phyloP scores from a whole-genome alignment of 2,113 vertebrate genomes.

The Lasiurus cinereus region DNA sequence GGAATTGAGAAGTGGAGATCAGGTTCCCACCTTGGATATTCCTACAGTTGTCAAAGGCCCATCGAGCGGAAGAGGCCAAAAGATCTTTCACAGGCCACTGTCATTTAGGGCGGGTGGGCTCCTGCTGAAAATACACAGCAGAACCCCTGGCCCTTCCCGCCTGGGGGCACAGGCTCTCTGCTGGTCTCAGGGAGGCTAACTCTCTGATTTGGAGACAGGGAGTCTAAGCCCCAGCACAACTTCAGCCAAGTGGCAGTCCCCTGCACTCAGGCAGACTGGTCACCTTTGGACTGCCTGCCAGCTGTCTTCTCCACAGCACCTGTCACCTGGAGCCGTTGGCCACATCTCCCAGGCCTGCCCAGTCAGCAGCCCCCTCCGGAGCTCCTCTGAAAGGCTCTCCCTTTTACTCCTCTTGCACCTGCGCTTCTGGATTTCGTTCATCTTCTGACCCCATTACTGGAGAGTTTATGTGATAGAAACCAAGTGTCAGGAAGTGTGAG shows the following conservation, averaged over 20 bases:
- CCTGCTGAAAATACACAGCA: not conserved
- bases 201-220: not conserved
- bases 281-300: not conserved
- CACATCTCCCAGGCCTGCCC: not conserved
- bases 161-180: not conserved
- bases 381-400: not conserved
- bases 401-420: not conserved
- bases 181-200: not conserved
- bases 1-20: not conserved
- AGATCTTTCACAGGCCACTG: not conserved
- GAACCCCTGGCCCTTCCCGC: not conserved
- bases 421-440: not conserved
- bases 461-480: not conserved
- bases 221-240: not conserved
- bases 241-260: not conserved
- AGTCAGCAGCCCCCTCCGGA: not conserved
- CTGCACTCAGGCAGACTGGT: slow-evolving; percentile 2
- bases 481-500: not conserved
- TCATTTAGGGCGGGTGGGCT: not conserved
- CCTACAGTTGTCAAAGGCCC: not conserved
- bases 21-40: not conserved
- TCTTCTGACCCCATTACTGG: not conserved
- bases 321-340: not conserved
- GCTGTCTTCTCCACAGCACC: not conserved
- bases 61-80: not conserved